These are phyloP conservation scores for Dendroctonus valens DNA, from an alignment of 1,140 invertebrate species.

Conservation along the genomic window DNA sequence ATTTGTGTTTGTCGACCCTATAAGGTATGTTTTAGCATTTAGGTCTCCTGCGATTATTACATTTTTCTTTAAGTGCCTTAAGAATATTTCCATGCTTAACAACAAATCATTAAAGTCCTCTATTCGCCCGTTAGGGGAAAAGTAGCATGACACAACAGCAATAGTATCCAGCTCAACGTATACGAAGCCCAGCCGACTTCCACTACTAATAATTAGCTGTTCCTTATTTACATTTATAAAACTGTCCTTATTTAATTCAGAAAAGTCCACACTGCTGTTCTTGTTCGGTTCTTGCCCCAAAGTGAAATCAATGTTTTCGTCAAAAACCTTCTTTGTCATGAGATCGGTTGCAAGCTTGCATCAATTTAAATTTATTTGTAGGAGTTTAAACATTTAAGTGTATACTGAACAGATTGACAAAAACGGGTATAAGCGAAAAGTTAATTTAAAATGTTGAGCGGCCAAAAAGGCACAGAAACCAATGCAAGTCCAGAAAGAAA, in stretches of 20 bases:
- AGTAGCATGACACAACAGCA: not conserved
- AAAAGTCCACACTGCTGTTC: not conserved
- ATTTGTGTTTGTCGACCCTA: conserved; percentile 1
- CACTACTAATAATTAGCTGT: not conserved
- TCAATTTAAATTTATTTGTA: conserved; percentile 13
- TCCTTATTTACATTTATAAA: not conserved
- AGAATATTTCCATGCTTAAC: not conserved
- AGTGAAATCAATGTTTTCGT: not conserved
- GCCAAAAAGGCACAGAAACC: too few relatives aligned
- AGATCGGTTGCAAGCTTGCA: conserved; percentile 6
- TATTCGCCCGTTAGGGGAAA: not conserved
- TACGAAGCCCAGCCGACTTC: not conserved
- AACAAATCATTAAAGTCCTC: not conserved
- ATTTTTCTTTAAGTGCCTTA: not conserved
- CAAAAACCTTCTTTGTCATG: not conserved
- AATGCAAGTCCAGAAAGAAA: too few relatives aligned
- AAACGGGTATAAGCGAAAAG: too few relatives aligned
- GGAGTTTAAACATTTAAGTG: not conserved
- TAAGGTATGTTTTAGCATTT: not conserved
- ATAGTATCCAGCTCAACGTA: not conserved
- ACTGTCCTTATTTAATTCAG: not conserved
- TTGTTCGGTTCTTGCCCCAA: not conserved
- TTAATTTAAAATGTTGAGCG: too few relatives aligned
- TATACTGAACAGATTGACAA: too few relatives aligned
- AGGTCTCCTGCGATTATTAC: not conserved